Base-by-base conservation (phyloP, 2,797 vertebrate species). In the Adelosebastes latens region DNA sequence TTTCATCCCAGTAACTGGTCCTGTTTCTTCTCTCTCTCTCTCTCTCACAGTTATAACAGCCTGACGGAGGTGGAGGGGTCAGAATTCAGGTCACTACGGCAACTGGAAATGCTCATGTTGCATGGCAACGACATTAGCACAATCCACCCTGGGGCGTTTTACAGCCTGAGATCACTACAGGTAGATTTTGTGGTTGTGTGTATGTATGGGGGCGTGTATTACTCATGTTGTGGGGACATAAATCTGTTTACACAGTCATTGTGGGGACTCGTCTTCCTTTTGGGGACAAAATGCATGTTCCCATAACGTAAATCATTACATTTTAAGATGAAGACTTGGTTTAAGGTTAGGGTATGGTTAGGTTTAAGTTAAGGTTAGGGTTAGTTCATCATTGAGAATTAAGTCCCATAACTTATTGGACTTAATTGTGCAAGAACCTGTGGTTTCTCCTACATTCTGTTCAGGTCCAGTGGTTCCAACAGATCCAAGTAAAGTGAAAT, bases 91-190 rank as follows among this genome's bases (percentile, higher is more conserved):
- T 90, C 92, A 46, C 90, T 97, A 29, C 91, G 64, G 67, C 91
- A 94, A 82, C 90, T 96, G 88, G 96, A 97, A 93, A 96, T 96
- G 93, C 95, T 97, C 72, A 96, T 97, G 96, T 85, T 97, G 71
- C 96, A 97, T 75, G 96, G 96, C 62, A 97, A 97, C 8, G 93
- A 96, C 88, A 96, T 97, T 60, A 92, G 60, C 74, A 89, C 84
- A 4, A 80, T 97, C 63, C 91, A 94, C 5, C 67, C 92, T 0
- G 95, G 96, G 59, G 93, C 95, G 0, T 96, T 97, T 91, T 94
- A 95, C 88, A 93, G 93, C 81, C 89, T 96, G 71, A 93, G 91
- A 67, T 95, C 94, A 55, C 88, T 97, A 34, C 96, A 97, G 96
- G 96, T 97, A 93, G 2, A 10, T 36, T 59, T n/a, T 70, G 14